A percentile compares a stretch with the other conserved stretches of the same genome.
phyloP scores from a whole-genome alignment of 2,113 vertebrate species.

The Microtus montanus region DNA sequence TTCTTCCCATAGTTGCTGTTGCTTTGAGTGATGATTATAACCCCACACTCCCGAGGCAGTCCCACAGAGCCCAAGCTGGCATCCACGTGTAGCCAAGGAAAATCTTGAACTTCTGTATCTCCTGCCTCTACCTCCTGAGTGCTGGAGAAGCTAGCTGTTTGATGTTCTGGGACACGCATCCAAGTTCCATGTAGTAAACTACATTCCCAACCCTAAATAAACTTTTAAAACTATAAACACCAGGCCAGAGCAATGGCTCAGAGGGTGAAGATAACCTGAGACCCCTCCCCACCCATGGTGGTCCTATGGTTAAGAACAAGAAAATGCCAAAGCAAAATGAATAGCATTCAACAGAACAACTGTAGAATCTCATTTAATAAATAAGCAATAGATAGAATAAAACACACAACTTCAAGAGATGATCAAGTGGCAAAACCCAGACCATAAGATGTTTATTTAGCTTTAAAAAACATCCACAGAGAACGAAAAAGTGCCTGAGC shows the following conservation, averaged over 20 bases:
- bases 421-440: background rate
- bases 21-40: background rate
- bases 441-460: background rate
- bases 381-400: background rate
- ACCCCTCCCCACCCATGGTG: no score
- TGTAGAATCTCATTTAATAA: background rate
- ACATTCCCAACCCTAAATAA: background rate
- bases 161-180: background rate
- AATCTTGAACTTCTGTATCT: background rate
- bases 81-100: background rate
- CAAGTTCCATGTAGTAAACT: background rate
- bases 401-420: slow-evolving; percentile 5
- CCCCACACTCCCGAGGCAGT: background rate
- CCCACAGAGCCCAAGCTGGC: background rate
- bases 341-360: background rate
- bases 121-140: background rate
- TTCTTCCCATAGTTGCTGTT: background rate
- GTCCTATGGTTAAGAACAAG: background rate
- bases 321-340: background rate
- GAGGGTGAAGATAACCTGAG: background rate
- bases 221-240: slow-evolving; percentile 26
- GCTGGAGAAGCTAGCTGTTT: background rate
- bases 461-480: background rate
- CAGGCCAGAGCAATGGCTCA: background rate
- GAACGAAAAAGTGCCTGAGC: background rate